phyloP scores from a whole-genome alignment of 2,888 invertebrate genomes.

The Flabesymbios commensalis region DNA sequence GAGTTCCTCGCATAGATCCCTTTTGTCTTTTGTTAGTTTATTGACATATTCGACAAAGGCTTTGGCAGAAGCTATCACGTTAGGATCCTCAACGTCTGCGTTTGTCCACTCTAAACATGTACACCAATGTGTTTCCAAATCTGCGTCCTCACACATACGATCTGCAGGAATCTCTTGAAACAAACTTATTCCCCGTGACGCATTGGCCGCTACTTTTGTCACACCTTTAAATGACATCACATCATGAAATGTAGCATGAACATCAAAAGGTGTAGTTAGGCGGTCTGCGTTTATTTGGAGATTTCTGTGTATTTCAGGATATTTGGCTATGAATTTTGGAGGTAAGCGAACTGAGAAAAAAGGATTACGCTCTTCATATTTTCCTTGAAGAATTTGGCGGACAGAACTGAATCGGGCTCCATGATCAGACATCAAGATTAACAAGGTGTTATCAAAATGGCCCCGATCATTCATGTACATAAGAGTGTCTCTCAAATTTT shows the following conservation, averaged over 20 bases:
- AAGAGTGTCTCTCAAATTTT: conserved; percentile 69
- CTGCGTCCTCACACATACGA: conserved; percentile 83
- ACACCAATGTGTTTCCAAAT: conserved; percentile 95
- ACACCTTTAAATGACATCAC: too few relatives aligned
- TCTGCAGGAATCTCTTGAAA: conserved; percentile 66
- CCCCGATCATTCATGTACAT: conserved; percentile 67
- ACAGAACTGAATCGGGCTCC: conserved; percentile 79
- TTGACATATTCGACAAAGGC: conserved; percentile 24
- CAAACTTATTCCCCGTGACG: conserved; percentile 52
- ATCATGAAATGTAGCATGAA: conserved; percentile 78
- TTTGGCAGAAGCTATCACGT: conserved; percentile 17
- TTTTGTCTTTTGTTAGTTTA: conserved; percentile 9
- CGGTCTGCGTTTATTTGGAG: conserved; percentile 69
- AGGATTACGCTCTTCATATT: conserved; percentile 87
- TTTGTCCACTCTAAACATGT: conserved; percentile 85
- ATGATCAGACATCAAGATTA: conserved; percentile 92
- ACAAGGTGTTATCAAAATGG: conserved; percentile 76
- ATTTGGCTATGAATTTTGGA: conserved; percentile 68
- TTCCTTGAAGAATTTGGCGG: conserved; percentile 85
- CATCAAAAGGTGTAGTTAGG: conserved; percentile 86
- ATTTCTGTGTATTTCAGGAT: conserved; percentile 69
- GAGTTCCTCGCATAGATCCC: conserved; percentile 19
- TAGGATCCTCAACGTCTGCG: conserved; percentile 64
- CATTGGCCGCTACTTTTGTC: too few relatives aligned
- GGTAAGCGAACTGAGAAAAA: conserved; percentile 83